phyloP scores from a whole-genome alignment of 2,113 vertebrate species.

The Grammomys surdaster region DNA sequence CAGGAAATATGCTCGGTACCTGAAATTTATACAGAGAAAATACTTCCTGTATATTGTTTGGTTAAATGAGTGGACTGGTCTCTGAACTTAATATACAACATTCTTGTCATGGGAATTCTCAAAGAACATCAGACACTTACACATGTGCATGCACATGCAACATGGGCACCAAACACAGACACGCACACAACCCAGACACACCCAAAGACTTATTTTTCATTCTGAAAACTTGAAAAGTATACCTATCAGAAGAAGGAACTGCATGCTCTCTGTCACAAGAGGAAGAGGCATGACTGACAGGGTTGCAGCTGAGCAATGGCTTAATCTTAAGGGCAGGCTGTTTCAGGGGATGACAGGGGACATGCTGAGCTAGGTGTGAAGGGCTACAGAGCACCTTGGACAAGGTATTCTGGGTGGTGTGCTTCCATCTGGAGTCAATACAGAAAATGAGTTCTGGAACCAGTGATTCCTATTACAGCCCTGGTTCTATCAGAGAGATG shows the following conservation, averaged over 20 bases:
- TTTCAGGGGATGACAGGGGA: neutral
- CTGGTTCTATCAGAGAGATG: neutral
- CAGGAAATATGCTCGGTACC: neutral
- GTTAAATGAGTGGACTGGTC: neutral
- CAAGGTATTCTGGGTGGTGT: no score
- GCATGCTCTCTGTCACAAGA: neutral
- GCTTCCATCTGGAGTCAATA: neutral
- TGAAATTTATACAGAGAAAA: neutral
- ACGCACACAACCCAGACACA: neutral
- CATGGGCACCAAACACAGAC: neutral
- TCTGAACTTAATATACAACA: neutral
- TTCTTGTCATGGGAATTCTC: neutral
- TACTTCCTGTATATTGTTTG: neutral
- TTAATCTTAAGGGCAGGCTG: neutral
- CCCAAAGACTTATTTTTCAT: neutral
- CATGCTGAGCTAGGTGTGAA: neutral
- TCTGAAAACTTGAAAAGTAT: neutral
- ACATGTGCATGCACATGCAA: neutral
- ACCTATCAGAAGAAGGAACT: neutral
- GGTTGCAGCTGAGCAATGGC: neutral
- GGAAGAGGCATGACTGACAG: neutral
- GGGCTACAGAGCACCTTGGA: neutral
- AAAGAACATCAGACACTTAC: neutral
- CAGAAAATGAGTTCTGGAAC: neutral
- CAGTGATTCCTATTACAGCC: neutral